Evolutionary conservation across 1,140 invertebrate genomes (phyloP).

Genomic region (Temnothorax longispinosus): DNA sequence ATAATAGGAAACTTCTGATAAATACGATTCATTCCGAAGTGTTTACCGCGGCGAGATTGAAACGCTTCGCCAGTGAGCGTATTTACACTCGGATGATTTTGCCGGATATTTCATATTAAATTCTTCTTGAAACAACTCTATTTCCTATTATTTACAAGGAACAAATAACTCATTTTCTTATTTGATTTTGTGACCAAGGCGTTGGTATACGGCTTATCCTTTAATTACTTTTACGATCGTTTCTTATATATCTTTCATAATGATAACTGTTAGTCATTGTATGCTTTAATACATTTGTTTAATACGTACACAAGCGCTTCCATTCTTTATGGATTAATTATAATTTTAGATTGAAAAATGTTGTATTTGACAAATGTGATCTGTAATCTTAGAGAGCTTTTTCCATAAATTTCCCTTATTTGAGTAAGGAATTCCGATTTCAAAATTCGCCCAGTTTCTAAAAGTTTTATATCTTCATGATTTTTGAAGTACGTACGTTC

Average conservation of each 20-base stretch:
- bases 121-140: conserved; percentile 55
- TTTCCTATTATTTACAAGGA: conserved; percentile 38
- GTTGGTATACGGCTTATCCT: conserved; percentile 4
- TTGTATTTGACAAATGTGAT: background rate
- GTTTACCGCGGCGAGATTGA: conserved; percentile 62
- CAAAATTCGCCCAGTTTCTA: background rate
- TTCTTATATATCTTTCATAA: background rate
- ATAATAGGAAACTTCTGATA: conserved; percentile 64
- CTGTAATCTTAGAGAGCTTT: background rate
- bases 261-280: background rate
- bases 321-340: background rate
- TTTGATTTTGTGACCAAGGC: conserved; percentile 41
- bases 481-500: conserved; percentile 6
- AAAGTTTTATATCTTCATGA: background rate
- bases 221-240: conserved; percentile 30
- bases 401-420: background rate
- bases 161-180: conserved; percentile 42
- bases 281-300: background rate
- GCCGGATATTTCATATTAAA: conserved; percentile 68
- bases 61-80: conserved; percentile 36
- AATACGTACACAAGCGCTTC: background rate
- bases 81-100: conserved; percentile 56
- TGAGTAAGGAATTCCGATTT: background rate
- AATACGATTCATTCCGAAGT: conserved; percentile 65
- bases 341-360: background rate